Conservation (phyloP, 2,113 vertebrate species). For the Labeo catla region DNA sequence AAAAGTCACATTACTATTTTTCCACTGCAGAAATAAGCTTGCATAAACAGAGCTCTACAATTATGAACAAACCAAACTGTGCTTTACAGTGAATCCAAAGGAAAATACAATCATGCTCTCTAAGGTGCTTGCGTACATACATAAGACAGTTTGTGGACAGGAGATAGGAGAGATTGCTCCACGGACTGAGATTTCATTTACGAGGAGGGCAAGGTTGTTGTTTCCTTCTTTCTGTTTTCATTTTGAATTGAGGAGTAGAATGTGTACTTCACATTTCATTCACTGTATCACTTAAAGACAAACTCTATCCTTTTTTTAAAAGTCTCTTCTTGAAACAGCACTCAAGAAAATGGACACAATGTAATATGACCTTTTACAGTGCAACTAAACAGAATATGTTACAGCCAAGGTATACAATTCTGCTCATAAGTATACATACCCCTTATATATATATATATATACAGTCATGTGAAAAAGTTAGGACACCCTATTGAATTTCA, state of each 20-base stretch:
- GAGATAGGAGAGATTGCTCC: conserved; percentile 42
- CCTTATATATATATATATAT: no score
- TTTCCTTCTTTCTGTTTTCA: conserved; percentile 39
- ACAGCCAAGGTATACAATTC: not conserved
- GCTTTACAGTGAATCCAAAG: conserved; percentile 39
- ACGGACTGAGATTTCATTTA: conserved; percentile 53
- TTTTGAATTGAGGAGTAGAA: conserved; percentile 50
- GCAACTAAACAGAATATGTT: not conserved
- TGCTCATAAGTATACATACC: not conserved
- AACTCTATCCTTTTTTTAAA: conserved; percentile 59
- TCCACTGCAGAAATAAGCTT: not conserved
- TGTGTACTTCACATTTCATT: conserved; percentile 66
- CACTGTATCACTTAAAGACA: conserved; percentile 60
- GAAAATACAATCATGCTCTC: conserved; percentile 40
- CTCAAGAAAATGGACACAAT: conserved; percentile 51
- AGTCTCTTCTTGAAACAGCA: conserved; percentile 72
- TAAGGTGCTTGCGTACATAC: conserved; percentile 5
- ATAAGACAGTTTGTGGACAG: conserved; percentile 44
- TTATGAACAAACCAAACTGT: conserved; percentile 34
- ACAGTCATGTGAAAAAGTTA: no score
- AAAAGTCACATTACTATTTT: not conserved
- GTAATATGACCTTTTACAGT: not conserved
- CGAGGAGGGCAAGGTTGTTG: conserved; percentile 31
- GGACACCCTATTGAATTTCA: no score
- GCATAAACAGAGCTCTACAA: conserved; percentile 14